Conservation (phyloP, 2,888 invertebrate species). For the Meteorus colon region DNA sequence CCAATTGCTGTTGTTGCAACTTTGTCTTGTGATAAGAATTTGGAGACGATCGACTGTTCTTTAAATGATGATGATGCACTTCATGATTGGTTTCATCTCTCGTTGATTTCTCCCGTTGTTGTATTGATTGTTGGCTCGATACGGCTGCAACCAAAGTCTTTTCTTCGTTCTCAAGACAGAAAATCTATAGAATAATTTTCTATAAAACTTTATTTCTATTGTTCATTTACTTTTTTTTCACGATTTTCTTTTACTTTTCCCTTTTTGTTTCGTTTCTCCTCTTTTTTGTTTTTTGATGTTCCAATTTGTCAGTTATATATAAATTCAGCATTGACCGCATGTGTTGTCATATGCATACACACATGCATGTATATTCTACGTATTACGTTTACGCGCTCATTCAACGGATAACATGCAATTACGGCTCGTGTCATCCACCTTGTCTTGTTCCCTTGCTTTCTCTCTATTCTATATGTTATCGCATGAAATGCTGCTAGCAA, state of each 20-base stretch:
- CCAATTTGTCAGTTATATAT: neutral
- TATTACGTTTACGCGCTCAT: conserved; percentile 42
- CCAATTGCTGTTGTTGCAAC: conserved; percentile 33
- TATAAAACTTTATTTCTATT: conserved; percentile 12
- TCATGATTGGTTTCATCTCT: conserved; percentile 59
- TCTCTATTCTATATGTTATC: conserved; percentile 61
- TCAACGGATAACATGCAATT: conserved; percentile 70
- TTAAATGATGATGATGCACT: conserved; percentile 44
- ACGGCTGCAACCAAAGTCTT: conserved; percentile 56
- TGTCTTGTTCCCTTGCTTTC: conserved; percentile 67
- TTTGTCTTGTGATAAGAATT: conserved; percentile 48
- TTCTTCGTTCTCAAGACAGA: conserved; percentile 50
- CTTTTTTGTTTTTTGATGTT: neutral
- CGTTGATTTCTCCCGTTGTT: conserved; percentile 20
- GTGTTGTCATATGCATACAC: conserved; percentile 12
- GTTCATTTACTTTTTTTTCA: neutral
- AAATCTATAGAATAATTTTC: conserved; percentile 34
- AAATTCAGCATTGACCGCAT: conserved; percentile 14
- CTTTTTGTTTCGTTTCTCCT: too few relatives aligned
- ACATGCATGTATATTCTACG: neutral
- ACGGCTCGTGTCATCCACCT: conserved; percentile 71
- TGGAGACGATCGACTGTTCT: conserved; percentile 54
- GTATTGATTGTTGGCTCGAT: conserved; percentile 46
- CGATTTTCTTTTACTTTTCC: too few relatives aligned
- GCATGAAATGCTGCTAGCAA: conserved; percentile 62